Base-by-base conservation (phyloP, 2,888 invertebrate genomes). In the Aethes cnicana region DNA sequence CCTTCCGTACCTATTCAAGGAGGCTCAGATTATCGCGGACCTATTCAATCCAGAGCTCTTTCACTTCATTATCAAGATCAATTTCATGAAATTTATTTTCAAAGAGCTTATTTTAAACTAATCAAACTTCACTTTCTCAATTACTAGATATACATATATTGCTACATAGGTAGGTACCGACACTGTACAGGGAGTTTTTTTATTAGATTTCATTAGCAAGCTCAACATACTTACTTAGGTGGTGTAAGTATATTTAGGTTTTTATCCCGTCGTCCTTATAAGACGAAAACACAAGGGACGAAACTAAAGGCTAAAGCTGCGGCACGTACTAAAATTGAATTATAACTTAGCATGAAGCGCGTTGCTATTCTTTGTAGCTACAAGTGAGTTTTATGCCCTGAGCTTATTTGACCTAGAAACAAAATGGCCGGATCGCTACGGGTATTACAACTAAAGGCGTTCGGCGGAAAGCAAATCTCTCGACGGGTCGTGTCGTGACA, bases 251-350 rank as follows among this genome's bases (percentile, higher is more conserved):
- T n/a, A n/a, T n/a, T n/a, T n/a, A n/a, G n/a, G n/a, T n/a, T n/a
- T n/a, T n/a, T n/a, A n/a, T n/a, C n/a, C n/a, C n/a, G n/a, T n/a
- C n/a, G n/a, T n/a, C n/a, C n/a, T n/a, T n/a, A 30, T 25, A 39
- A 39, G 23, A 39, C 32, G 39, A 39, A 47, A 39, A 39, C 39
- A 32, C 23, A 32, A 47, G 47, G 39, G 47, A 39, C 32, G 17
- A 30, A 47, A 32, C 39, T 21, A 32, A 47, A 20, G 32, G 30
- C 35, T 39, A 47, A 20, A 39, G 30, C 35, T 18, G 7, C 21
- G 14, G 18, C 4, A 8, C 9, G 11, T 9, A 20, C 42, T 30
- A 43, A 20, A 14, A 43, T 30, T 32, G 20, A 32, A 32, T 43
- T 43, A 21, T 21, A 43, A 20, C 30, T 32, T 21, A 43, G 21